Conservation (phyloP, 2,888 invertebrate species). For the Philonicus albiceps region DNA sequence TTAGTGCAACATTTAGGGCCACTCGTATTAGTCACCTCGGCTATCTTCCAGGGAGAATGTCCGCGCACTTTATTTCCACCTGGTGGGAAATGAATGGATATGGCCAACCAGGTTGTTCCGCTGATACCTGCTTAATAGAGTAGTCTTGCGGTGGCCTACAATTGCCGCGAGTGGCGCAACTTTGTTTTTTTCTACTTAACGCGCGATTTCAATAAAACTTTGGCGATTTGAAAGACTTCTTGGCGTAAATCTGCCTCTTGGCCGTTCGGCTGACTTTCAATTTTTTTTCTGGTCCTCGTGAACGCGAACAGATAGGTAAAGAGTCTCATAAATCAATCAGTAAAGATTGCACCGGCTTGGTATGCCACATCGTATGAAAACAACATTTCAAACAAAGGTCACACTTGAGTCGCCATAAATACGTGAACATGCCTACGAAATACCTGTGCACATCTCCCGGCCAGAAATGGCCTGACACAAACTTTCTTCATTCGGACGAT, state of each 20-base stretch:
- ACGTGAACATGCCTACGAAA: slow-evolving; percentile 31
- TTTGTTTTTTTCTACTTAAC: background rate
- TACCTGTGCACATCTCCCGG: slow-evolving; percentile 17
- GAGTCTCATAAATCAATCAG: slow-evolving; percentile 3
- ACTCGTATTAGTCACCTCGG: background rate
- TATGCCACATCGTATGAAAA: slow-evolving; percentile 2
- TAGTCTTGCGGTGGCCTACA: background rate
- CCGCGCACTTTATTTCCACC: background rate
- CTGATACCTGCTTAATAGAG: background rate
- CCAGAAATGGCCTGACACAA: slow-evolving; percentile 13
- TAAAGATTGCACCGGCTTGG: background rate
- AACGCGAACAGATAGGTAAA: background rate
- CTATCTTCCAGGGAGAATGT: background rate
- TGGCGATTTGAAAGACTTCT: background rate
- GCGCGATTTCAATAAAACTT: background rate
- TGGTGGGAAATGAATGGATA: background rate
- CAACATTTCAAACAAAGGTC: slow-evolving; percentile 41
- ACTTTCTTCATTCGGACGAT: slow-evolving; percentile 34
- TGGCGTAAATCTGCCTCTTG: background rate
- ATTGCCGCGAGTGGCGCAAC: background rate
- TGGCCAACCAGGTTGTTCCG: background rate
- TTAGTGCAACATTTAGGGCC: slow-evolving; percentile 27
- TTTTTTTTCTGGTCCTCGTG: background rate
- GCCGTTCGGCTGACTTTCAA: background rate
- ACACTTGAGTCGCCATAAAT: slow-evolving; percentile 32